These are phyloP conservation scores for Saturnia pavonia DNA, from an alignment of 2,888 invertebrate genomes.

Conservation along the genomic window DNA sequence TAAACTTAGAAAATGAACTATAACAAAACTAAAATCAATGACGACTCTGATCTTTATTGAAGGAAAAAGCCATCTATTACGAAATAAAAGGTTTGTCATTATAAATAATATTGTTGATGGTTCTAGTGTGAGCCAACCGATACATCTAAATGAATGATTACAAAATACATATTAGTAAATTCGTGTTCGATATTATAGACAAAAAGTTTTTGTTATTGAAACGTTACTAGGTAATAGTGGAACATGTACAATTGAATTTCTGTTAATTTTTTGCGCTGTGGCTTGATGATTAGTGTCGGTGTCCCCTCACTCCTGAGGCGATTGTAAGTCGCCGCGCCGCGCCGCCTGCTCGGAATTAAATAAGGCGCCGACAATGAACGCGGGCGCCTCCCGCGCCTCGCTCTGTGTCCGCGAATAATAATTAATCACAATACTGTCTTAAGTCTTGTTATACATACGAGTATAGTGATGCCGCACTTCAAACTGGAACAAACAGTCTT, in stretches of 20 bases:
- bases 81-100: too few relatives aligned
- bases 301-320: slow-evolving; percentile 12
- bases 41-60: too few relatives aligned
- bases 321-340: slow-evolving; percentile 14
- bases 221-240: not conserved
- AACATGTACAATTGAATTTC: not conserved
- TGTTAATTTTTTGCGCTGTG: slow-evolving; percentile 4
- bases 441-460: too few relatives aligned
- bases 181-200: too few relatives aligned
- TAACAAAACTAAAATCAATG: too few relatives aligned
- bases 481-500: slow-evolving; percentile 13
- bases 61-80: too few relatives aligned
- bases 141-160: too few relatives aligned
- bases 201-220: too few relatives aligned
- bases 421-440: not conserved
- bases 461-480: slow-evolving; percentile 9
- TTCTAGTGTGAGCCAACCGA: too few relatives aligned
- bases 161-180: too few relatives aligned
- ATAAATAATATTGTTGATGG: too few relatives aligned
- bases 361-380: slow-evolving; percentile 28
- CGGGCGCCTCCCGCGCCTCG: slow-evolving; percentile 24
- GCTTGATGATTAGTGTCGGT: slow-evolving; percentile 15
- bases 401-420: slow-evolving; percentile 25
- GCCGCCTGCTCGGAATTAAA: slow-evolving; percentile 24
- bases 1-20: too few relatives aligned